Percentiles rank a stretch among this genome's conserved stretches.
Evolutionary conservation across 2,113 vertebrate genomes (phyloP).

Genomic region (Ochotona princeps): DNA sequence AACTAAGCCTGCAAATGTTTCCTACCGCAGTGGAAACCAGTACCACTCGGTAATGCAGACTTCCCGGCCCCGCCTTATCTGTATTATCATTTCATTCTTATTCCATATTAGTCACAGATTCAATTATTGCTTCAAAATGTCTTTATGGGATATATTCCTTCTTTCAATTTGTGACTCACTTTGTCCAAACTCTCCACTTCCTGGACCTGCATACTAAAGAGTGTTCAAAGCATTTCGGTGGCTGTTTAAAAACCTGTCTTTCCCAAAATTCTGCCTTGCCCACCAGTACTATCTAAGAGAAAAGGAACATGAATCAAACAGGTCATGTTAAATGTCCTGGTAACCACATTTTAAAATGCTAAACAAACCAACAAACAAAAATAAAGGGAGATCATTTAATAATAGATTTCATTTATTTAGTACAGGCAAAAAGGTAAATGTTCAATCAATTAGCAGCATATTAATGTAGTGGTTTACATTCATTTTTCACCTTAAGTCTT

Average conservation of each 20-base stretch:
- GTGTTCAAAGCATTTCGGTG: not conserved
- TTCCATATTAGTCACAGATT: not conserved
- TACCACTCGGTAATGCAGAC: rapidly evolving
- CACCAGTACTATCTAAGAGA: not conserved
- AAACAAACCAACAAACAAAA: too few species aligned
- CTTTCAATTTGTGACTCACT: not conserved
- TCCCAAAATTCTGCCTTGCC: not conserved
- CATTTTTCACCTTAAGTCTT: not conserved
- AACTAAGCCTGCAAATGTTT: not conserved
- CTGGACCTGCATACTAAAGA: not conserved
- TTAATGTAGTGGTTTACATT: not conserved
- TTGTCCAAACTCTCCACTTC: not conserved
- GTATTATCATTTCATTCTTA: not conserved
- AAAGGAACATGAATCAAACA: not conserved
- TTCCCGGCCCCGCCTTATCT: not conserved
- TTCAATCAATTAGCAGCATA: not conserved
- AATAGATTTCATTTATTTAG: not conserved
- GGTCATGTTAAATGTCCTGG: not conserved
- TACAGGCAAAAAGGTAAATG: not conserved
- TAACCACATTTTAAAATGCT: not conserved
- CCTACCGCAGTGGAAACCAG: not conserved
- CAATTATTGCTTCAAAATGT: not conserved
- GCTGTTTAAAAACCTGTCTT: not conserved
- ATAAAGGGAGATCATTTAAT: not conserved
- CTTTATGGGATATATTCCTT: not conserved